Evolutionary conservation across 2,113 vertebrate species (phyloP).

Genomic region (Heloderma charlesbogerti): DNA sequence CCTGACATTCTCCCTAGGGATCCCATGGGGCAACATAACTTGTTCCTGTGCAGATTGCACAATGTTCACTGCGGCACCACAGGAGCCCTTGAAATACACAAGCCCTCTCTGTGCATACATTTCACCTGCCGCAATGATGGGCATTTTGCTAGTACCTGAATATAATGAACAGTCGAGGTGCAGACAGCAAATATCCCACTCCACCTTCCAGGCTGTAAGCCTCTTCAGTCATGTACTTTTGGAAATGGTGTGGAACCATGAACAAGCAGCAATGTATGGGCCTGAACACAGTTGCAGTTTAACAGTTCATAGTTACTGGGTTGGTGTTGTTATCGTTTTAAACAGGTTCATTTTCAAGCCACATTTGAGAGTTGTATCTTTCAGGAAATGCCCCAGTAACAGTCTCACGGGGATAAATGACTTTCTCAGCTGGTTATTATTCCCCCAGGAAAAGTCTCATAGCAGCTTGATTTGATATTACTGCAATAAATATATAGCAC

Average conservation of each 20-base stretch:
- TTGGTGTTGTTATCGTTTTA: neutral
- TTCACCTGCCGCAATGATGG: neutral
- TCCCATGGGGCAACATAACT: neutral
- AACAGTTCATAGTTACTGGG: neutral
- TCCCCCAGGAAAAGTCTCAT: conserved; percentile 32
- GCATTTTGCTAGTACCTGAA: neutral
- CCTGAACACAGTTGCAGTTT: conserved; percentile 36
- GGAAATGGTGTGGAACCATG: neutral
- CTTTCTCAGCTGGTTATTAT: conserved; percentile 30
- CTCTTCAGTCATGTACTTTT: neutral
- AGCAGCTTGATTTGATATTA: conserved; percentile 36
- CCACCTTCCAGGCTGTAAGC: neutral
- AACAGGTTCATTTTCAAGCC: conserved; percentile 42
- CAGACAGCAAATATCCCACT: neutral
- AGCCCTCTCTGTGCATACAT: too few relatives aligned
- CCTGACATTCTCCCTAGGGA: neutral
- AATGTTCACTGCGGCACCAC: neutral
- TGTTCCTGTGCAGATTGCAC: neutral
- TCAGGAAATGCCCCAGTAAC: conserved; percentile 32
- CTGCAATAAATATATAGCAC: neutral
- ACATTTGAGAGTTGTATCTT: conserved; percentile 46
- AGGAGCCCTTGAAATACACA: neutral
- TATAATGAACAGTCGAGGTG: neutral
- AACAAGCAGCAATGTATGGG: neutral
- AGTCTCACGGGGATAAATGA: conserved; percentile 47